Percentiles rank a stretch among this genome's conserved stretches.
These are phyloP conservation scores for Capromys pilorides DNA, from an alignment of 2,797 vertebrate species.

Conservation along the genomic window DNA sequence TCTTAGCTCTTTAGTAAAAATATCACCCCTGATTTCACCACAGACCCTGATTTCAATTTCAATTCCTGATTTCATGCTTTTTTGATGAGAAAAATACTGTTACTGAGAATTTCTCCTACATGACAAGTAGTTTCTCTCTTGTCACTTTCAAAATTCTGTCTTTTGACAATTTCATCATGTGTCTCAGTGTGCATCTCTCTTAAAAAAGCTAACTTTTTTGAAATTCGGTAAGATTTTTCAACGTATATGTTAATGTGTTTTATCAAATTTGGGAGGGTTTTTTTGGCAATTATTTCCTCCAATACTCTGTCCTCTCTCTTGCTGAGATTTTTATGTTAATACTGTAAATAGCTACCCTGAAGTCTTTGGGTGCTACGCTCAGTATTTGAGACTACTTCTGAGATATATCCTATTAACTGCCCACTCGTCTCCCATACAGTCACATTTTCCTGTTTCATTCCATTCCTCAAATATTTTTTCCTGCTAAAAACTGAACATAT, in stretches of 20 bases:
- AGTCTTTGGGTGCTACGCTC: background rate
- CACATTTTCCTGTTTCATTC: background rate
- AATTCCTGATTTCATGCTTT: background rate
- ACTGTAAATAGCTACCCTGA: background rate
- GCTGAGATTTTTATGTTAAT: background rate
- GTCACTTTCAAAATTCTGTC: background rate
- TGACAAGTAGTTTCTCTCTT: background rate
- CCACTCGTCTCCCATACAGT: background rate
- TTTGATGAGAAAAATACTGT: background rate
- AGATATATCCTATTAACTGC: background rate
- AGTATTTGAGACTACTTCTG: background rate
- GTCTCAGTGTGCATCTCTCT: background rate
- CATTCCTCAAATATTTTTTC: background rate
- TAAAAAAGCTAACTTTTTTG: background rate
- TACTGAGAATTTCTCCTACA: background rate
- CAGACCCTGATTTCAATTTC: no score
- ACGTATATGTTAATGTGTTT: background rate
- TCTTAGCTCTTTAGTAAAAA: background rate
- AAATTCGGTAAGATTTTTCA: background rate
- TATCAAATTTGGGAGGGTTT: background rate
- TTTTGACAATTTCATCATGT: background rate
- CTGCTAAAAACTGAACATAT: background rate
- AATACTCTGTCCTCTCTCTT: background rate
- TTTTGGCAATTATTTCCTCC: background rate
- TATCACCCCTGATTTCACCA: background rate